Evolutionary conservation across 2,888 invertebrate genomes (phyloP), one percentile per base, ranked within the genome.

Genomic region (Lottia scabra): DNA sequence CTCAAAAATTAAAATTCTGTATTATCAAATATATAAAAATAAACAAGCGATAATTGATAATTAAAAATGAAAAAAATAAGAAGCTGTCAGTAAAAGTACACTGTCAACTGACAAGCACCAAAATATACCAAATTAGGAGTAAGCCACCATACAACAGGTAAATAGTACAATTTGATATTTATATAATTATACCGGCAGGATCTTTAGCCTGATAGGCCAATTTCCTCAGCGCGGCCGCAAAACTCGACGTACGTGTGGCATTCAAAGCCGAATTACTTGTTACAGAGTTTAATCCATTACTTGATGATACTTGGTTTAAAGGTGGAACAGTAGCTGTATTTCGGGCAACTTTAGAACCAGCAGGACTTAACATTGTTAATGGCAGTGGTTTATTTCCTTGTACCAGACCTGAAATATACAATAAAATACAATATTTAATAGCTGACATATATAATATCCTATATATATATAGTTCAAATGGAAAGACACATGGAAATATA

Each of bases 141-240:
- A 65, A 65, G 65, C 30, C 65, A 65, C 43, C 30, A 43, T n/a
- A 43, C 65, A 65, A 65, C 65, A 30, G 43, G n/a, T 27, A 65
- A 65, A 65, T 43, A 27, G 65, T 30, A 43, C 65, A 27, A 43
- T 43, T 43, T 38, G n/a, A 65, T 30, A 27, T 30, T 23, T 38
- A 38, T 38, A 38, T 38, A 56, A 23, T 45, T 65, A 19, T 56
- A 75, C 75, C 75, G 63, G 63, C 80, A 69, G 87, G 84, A 73
- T 89, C 88, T 69, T 88, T 95, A 27, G 96, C 96, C 90, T 97
- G 96, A 91, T 97, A 96, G 78, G 97, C 97, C 81, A 97, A 92
- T 88, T 95, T 95, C 74, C 97, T 93, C 69, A 97, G 91, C 30
- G 97, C 97, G 65, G 96, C 96, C 69, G 97, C 96, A 91, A 97